phyloP scores from a whole-genome alignment of 2,888 invertebrate species.

The Rhyacophila evoluta region DNA sequence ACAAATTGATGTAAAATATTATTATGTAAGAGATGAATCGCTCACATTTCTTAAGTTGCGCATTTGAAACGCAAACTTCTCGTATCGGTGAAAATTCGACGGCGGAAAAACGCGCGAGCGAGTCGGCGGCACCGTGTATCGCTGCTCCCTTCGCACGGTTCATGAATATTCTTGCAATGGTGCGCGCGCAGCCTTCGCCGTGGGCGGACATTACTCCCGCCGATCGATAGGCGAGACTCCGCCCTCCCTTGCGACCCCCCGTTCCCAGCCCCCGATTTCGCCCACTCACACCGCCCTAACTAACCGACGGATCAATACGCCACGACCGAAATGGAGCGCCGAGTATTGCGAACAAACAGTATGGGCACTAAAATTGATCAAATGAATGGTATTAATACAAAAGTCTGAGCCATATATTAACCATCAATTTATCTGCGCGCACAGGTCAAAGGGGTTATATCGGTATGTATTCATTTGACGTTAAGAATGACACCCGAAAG shows the following conservation, averaged over 20 bases:
- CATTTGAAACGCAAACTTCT: not conserved
- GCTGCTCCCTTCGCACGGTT: constrained; percentile 23
- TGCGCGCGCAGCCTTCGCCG: constrained; percentile 47
- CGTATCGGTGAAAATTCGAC: not conserved
- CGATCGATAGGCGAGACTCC: constrained; percentile 44
- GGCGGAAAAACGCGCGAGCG: constrained; percentile 2
- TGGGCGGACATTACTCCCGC: constrained; percentile 44
- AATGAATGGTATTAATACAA: not conserved
- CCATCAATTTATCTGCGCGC: no score
- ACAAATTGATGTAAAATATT: no score
- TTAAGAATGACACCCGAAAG: no score
- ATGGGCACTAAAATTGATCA: not conserved
- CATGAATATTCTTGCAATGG: constrained; percentile 44
- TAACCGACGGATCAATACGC: constrained; percentile 8
- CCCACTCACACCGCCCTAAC: constrained; percentile 58
- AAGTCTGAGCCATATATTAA: no score
- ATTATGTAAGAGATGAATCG: not conserved
- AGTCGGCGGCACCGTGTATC: constrained; percentile 10
- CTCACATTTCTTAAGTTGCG: not conserved
- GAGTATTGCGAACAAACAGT: not conserved
- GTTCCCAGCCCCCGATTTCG: constrained; percentile 61
- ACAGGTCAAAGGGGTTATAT: no score
- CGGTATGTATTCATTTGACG: no score
- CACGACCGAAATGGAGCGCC: constrained; percentile 10
- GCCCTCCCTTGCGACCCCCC: constrained; percentile 48